Evolutionary conservation across 2,888 invertebrate genomes (phyloP).

Genomic region (Sicus ferrugineus): DNA sequence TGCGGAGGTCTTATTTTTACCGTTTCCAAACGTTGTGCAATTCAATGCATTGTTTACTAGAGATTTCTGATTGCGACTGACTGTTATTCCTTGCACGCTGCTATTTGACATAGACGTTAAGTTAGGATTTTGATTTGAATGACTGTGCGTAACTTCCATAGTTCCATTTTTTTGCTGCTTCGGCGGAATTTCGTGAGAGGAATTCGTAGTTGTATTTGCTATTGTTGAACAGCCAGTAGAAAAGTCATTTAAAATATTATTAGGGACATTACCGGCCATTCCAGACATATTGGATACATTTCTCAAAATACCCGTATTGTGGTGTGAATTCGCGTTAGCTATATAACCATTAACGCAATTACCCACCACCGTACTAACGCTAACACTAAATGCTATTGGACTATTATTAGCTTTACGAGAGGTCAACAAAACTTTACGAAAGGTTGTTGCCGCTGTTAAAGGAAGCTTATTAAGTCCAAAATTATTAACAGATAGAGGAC

Average conservation of each 20-base stretch:
- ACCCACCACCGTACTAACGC: conserved; percentile 16
- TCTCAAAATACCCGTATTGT: not conserved
- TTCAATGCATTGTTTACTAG: not conserved
- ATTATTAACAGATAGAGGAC: conserved; percentile 55
- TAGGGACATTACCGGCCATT: conserved; percentile 8
- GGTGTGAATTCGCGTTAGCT: not conserved
- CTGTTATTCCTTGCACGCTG: not conserved
- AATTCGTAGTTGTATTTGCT: conserved; percentile 38
- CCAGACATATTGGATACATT: not conserved
- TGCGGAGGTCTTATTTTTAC: conserved; percentile 2
- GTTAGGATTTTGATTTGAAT: not conserved
- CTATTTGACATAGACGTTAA: conserved; percentile 5
- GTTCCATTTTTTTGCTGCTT: conserved; percentile 31
- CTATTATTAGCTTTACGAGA: conserved; percentile 59
- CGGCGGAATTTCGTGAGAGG: conserved; percentile 12
- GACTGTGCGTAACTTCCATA: conserved; percentile 15
- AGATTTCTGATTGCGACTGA: not conserved
- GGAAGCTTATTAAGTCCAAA: conserved; percentile 57
- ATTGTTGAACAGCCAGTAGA: conserved; percentile 46
- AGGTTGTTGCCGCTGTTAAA: conserved; percentile 51
- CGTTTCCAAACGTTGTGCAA: not conserved
- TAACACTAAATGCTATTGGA: conserved; percentile 50
- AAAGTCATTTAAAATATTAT: conserved; percentile 42
- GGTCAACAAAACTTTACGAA: conserved; percentile 56
- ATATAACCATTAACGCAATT: conserved; percentile 46